phyloP scores from a whole-genome alignment of 2,888 invertebrate genomes.

The Andricus quercusramuli region DNA sequence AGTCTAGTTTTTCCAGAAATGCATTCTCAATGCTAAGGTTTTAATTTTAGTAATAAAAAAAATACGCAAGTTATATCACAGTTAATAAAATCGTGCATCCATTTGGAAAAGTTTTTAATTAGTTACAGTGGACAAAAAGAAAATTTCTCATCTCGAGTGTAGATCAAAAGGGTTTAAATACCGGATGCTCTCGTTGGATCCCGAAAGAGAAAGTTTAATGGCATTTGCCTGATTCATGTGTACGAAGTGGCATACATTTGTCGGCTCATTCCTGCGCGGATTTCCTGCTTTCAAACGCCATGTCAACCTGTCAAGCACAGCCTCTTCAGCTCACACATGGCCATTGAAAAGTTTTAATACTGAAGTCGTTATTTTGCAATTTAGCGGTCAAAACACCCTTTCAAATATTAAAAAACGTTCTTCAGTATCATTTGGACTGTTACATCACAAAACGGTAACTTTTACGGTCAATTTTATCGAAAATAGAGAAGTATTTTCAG shows the following conservation, averaged over 20 bases:
- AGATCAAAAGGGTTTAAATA: background rate
- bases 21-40: too few relatives aligned
- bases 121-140: background rate
- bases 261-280: constrained; percentile 20
- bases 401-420: background rate
- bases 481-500: too few relatives aligned
- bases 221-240: constrained; percentile 24
- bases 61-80: too few relatives aligned
- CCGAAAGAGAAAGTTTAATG: constrained; percentile 24
- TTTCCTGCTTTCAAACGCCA: constrained; percentile 34
- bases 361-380: background rate
- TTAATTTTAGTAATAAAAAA: too few relatives aligned
- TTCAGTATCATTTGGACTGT: background rate
- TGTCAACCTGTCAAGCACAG: constrained; percentile 35
- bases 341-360: constrained; percentile 20
- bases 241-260: constrained; percentile 30
- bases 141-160: background rate
- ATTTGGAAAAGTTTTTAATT: background rate
- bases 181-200: background rate
- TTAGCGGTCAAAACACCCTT: background rate
- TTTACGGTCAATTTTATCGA: too few relatives aligned
- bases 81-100: background rate
- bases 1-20: too few relatives aligned
- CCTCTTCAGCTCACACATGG: constrained; percentile 10
- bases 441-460: too few relatives aligned